Evolutionary conservation across 2,888 invertebrate genomes (phyloP).

Genomic region (Watsonalla binaria): DNA sequence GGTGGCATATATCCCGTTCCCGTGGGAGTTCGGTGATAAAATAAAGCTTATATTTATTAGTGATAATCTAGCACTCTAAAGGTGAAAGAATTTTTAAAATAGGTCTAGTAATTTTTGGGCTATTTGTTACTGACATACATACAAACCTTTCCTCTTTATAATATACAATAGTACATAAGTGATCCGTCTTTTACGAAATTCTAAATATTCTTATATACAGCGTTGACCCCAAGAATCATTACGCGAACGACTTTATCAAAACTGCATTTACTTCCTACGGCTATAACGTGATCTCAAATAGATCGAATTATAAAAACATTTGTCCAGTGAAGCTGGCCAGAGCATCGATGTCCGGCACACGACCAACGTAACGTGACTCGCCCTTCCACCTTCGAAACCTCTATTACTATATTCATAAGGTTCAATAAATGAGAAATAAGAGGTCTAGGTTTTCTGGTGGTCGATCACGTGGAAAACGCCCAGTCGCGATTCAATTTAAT

Average conservation of each 20-base stretch:
- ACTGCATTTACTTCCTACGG: neutral
- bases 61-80: too few relatives aligned
- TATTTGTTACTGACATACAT: too few relatives aligned
- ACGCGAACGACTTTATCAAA: neutral
- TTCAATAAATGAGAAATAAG: conserved; percentile 32
- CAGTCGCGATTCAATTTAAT: conserved; percentile 47
- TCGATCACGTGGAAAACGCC: conserved; percentile 33
- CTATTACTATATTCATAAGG: neutral
- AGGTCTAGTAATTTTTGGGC: too few relatives aligned
- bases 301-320: conserved; percentile 1
- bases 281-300: neutral
- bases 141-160: too few relatives aligned
- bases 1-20: too few relatives aligned
- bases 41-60: too few relatives aligned
- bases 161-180: too few relatives aligned
- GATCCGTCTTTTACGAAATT: too few relatives aligned
- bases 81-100: too few relatives aligned
- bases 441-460: conserved; percentile 29
- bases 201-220: too few relatives aligned
- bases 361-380: conserved; percentile 20
- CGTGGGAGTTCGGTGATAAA: too few relatives aligned
- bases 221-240: too few relatives aligned
- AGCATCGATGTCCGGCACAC: conserved; percentile 20
- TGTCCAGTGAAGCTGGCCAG: neutral
- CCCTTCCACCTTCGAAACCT: conserved; percentile 9